Evolutionary conservation across 2,113 vertebrate species (phyloP).

Genomic region (Elgaria multicarinata): DNA sequence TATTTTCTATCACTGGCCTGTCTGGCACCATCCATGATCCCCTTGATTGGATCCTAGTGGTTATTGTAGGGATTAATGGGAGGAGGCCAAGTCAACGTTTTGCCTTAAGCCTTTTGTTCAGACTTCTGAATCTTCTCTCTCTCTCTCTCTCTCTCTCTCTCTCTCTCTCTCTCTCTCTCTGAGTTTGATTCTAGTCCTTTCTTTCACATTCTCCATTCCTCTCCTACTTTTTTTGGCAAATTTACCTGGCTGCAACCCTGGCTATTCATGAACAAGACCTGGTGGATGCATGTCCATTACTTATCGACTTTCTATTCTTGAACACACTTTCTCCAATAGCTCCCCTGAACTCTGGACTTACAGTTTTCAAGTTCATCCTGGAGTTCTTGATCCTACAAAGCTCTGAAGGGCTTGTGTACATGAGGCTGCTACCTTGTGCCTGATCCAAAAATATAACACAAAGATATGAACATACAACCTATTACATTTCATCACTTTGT

Average conservation of each 20-base stretch:
- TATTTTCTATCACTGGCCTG: neutral
- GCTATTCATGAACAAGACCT: neutral
- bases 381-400: neutral
- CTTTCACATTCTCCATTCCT: neutral
- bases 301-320: neutral
- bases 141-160: neutral
- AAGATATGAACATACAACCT: neutral
- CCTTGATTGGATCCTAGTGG: neutral
- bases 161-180: neutral
- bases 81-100: neutral
- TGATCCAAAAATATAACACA: neutral
- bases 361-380: neutral
- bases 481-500: fast-evolving
- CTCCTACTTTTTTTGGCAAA: neutral
- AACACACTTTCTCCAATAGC: neutral
- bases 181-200: neutral
- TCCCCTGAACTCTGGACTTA: neutral
- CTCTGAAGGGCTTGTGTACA: neutral
- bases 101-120: neutral
- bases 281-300: neutral
- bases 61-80: neutral
- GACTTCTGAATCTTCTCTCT: neutral
- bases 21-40: neutral
- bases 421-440: neutral
- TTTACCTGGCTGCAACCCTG: neutral